Conservation (phyloP, 2,113 vertebrate genomes). For the Trogon melanurus region DNA sequence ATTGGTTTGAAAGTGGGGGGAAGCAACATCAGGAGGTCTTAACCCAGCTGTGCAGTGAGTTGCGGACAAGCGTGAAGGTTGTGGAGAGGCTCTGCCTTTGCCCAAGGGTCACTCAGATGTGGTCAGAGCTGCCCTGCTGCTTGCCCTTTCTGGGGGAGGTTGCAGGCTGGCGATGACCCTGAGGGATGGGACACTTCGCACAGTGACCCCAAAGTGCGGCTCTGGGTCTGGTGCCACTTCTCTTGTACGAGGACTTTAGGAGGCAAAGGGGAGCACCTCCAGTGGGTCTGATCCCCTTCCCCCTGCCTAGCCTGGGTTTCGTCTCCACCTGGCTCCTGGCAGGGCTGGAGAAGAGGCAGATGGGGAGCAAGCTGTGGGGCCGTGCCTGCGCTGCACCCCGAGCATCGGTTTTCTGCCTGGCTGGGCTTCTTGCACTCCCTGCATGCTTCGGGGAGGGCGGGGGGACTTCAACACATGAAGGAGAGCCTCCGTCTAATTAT, state of each 20-base stretch:
- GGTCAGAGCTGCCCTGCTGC: neutral
- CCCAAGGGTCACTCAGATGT: neutral
- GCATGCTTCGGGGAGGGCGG: neutral
- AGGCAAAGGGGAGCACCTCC: neutral
- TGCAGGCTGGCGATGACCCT: neutral
- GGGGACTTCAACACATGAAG: conserved; percentile 22
- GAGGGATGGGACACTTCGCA: neutral
- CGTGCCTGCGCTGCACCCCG: neutral
- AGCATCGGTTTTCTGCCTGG: neutral
- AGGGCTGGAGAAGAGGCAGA: neutral
- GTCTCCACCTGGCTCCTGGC: neutral
- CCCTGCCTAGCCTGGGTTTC: neutral
- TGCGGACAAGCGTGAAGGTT: fast-evolving
- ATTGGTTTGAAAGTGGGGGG: neutral
- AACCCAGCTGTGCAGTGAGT: neutral
- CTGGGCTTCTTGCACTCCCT: neutral
- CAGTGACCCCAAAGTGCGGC: neutral
- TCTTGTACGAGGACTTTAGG: fast-evolving
- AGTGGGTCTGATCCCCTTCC: neutral
- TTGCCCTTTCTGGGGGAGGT: neutral
- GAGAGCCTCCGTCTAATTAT: conserved; percentile 47
- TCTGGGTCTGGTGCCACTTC: neutral
- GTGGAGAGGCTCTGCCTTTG: neutral
- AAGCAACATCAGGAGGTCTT: neutral
- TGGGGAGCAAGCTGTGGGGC: neutral